Percentiles rank a stretch among this genome's conserved stretches.
Conservation (phyloP, 2,888 invertebrate species). For the Steinernema scapterisci region DNA sequence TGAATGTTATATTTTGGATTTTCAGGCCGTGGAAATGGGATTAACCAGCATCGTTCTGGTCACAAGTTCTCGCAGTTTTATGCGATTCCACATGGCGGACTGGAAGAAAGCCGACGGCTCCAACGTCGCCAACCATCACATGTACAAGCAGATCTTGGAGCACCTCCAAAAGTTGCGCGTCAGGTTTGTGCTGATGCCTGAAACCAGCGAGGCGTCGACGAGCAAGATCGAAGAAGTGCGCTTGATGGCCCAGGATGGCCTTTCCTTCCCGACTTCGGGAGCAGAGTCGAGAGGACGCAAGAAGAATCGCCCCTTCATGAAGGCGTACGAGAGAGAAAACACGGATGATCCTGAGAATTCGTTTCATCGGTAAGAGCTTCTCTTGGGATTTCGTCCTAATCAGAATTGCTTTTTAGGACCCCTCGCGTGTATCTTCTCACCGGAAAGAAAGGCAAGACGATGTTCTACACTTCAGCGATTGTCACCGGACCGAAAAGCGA, state of each 20-base stretch:
- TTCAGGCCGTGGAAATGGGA: slow-evolving; percentile 34
- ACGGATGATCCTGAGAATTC: too few species aligned
- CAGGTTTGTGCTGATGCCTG: slow-evolving; percentile 29
- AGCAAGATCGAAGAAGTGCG: slow-evolving; percentile 27
- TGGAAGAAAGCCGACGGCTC: slow-evolving; percentile 40
- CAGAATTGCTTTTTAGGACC: too few species aligned
- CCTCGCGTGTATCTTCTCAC: too few species aligned
- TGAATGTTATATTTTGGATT: background rate
- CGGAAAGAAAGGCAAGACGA: too few species aligned
- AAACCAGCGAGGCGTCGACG: slow-evolving; percentile 1
- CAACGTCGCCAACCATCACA: slow-evolving; percentile 26
- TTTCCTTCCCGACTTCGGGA: slow-evolving; percentile 30
- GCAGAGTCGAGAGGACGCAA: too few species aligned
- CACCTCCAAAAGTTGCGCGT: slow-evolving; percentile 33
- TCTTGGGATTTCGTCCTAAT: too few species aligned
- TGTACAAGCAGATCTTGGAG: slow-evolving; percentile 27
- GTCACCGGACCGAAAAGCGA: too few species aligned
- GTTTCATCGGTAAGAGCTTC: too few species aligned
- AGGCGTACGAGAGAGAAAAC: too few species aligned
- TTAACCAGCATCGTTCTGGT: slow-evolving; percentile 35
- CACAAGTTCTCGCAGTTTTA: slow-evolving; percentile 36
- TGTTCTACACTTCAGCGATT: too few species aligned
- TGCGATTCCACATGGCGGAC: slow-evolving; percentile 32
- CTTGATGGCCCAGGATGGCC: slow-evolving; percentile 37
- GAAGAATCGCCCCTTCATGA: too few species aligned